Conservation (phyloP, 2,797 vertebrate species). For the Sebastes kiyomatsui region DNA sequence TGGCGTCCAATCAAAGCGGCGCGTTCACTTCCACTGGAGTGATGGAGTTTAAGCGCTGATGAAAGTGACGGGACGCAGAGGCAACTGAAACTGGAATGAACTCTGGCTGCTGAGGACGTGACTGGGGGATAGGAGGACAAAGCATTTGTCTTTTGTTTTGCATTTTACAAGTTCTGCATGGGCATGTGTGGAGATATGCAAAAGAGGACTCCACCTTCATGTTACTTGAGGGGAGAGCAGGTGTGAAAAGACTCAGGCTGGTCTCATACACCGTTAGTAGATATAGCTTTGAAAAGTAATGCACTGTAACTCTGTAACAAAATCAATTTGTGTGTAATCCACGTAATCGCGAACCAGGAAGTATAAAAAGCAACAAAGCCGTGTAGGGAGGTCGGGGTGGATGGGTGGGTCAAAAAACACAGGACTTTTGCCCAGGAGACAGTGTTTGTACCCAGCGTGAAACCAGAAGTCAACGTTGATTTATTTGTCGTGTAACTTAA, state of each 20-base stretch:
- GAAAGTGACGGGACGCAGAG: constrained; percentile 22
- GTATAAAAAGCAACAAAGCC: fast-evolving
- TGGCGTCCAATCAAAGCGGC: constrained; percentile 37
- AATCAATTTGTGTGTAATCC: too few species aligned
- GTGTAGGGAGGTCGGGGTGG: too few species aligned
- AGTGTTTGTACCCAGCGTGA: fast-evolving
- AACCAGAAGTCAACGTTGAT: too few species aligned
- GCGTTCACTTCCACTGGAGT: constrained; percentile 8
- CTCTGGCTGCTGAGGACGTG: neutral
- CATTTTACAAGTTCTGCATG: constrained; percentile 24
- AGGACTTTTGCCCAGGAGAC: too few species aligned
- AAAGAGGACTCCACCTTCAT: constrained; percentile 29
- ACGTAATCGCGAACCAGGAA: too few species aligned
- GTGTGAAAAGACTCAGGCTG: neutral
- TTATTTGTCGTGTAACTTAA: too few species aligned
- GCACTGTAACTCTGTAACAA: too few species aligned
- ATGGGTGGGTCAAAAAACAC: too few species aligned
- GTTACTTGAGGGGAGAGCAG: neutral
- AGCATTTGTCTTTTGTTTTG: constrained; percentile 36
- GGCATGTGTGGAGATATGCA: constrained; percentile 20
- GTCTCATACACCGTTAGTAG: too few species aligned
- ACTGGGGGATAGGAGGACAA: constrained; percentile 11
- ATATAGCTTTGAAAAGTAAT: too few species aligned
- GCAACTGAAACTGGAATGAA: neutral
- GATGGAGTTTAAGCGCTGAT: constrained; percentile 30